phyloP scores from a whole-genome alignment of 2,888 invertebrate species.

The Pegoplata infirma region DNA sequence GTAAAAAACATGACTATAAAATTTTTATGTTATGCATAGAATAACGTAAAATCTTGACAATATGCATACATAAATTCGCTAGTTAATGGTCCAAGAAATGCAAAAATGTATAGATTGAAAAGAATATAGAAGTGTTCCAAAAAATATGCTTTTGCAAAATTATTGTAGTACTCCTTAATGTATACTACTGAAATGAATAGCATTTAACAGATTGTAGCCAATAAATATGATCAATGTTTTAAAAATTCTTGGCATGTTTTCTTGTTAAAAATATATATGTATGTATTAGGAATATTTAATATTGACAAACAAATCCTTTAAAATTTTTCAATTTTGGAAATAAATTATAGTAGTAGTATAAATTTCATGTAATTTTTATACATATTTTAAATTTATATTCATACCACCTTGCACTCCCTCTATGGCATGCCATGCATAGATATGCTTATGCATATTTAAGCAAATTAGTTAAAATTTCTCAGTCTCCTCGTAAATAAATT shows the following conservation, averaged over 20 bases:
- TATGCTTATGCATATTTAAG: slow-evolving; percentile 45
- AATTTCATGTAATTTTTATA: too few relatives aligned
- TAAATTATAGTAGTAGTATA: too few relatives aligned
- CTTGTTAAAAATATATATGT: too few relatives aligned
- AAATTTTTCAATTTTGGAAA: too few relatives aligned
- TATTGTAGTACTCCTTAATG: background rate
- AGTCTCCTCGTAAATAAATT: slow-evolving; percentile 23
- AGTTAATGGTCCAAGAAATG: slow-evolving; percentile 77
- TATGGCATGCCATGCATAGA: background rate
- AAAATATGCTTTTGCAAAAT: slow-evolving; percentile 22
- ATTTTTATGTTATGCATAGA: slow-evolving; percentile 34
- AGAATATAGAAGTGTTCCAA: slow-evolving; percentile 22
- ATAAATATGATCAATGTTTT: background rate
- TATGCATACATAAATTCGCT: slow-evolving; percentile 74
- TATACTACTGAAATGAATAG: background rate
- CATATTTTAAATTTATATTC: background rate
- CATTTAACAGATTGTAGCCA: background rate
- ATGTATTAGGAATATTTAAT: too few relatives aligned
- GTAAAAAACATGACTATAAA: slow-evolving; percentile 46
- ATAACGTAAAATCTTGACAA: slow-evolving; percentile 34
- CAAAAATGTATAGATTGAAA: slow-evolving; percentile 63
- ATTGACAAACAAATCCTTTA: too few relatives aligned
- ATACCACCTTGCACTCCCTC: background rate
- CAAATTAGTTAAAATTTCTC: slow-evolving; percentile 52
- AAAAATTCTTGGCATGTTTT: background rate